phyloP scores from a whole-genome alignment of 1,140 invertebrate species.

The Diachasmimorpha longicaudata region DNA sequence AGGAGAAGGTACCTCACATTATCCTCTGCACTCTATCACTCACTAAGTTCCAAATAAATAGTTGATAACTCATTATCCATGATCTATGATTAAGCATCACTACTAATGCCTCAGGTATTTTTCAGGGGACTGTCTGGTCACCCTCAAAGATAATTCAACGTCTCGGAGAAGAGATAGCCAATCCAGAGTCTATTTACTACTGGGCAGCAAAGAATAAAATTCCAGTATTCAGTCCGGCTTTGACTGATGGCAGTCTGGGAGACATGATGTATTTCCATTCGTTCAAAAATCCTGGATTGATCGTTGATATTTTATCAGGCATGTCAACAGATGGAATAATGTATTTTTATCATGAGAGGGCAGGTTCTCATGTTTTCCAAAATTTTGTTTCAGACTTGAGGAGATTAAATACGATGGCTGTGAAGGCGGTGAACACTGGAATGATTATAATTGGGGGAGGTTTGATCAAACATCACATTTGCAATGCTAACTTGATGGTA shows the following conservation, averaged over 20 bases:
- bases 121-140: slow-evolving; percentile 80
- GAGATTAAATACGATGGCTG: slow-evolving; percentile 92
- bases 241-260: slow-evolving; percentile 98
- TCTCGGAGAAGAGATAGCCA: slow-evolving; percentile 90
- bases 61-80: slow-evolving; percentile 36
- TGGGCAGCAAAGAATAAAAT: slow-evolving; percentile 98
- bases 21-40: slow-evolving; percentile 3
- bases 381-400: slow-evolving; percentile 75
- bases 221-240: slow-evolving; percentile 96
- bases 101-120: neutral
- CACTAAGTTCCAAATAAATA: neutral
- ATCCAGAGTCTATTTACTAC: slow-evolving; percentile 94
- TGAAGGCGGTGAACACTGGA: slow-evolving; percentile 91
- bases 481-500: slow-evolving; percentile 96
- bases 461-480: slow-evolving; percentile 98
- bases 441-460: slow-evolving; percentile 98
- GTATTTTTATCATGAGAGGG: too few species aligned
- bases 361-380: too few species aligned
- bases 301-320: slow-evolving; percentile 92
- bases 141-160: slow-evolving; percentile 87
- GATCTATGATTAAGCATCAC: slow-evolving; percentile 11
- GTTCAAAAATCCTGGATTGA: slow-evolving; percentile 87
- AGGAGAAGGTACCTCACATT: slow-evolving; percentile 63
- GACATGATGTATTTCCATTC: slow-evolving; percentile 99
- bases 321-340: too few species aligned